A percentile compares a stretch with the other conserved stretches of the same genome.
phyloP scores from a whole-genome alignment of 2,888 invertebrate species.

The Leptopilina myrica region DNA sequence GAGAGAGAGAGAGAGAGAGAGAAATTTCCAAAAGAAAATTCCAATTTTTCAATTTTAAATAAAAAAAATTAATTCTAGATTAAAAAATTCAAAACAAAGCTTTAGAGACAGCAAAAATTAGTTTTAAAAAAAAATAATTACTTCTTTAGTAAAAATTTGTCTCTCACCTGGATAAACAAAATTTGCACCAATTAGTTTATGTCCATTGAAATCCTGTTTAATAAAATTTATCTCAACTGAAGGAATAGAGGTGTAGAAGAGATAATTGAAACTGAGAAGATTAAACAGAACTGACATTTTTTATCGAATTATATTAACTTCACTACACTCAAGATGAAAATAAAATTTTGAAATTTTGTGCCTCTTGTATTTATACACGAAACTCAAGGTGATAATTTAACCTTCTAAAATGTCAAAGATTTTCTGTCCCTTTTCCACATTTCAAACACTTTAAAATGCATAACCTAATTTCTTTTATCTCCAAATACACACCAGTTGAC shows the following conservation, averaged over 20 bases:
- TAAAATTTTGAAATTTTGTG: background rate
- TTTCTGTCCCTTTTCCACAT: background rate
- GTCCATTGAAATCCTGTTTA: background rate
- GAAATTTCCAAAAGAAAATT: background rate
- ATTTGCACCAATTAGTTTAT: background rate
- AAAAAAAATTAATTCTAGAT: too few relatives aligned
- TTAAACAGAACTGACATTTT: background rate
- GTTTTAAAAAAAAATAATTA: too few relatives aligned
- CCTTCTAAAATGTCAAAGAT: background rate
- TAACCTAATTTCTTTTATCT: constrained; percentile 26
- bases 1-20: background rate
- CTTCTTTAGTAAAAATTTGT: too few relatives aligned
- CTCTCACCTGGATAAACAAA: constrained; percentile 31
- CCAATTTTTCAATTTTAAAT: too few relatives aligned
- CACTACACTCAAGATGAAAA: background rate
- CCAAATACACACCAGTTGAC: too few relatives aligned
- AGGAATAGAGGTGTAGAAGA: background rate
- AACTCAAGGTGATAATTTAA: background rate
- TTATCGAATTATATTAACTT: background rate
- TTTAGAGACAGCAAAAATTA: too few relatives aligned
- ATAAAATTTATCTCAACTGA: background rate
- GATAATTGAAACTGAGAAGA: background rate
- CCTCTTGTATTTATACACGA: background rate
- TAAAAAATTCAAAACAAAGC: too few relatives aligned
- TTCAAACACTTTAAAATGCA: background rate